Base-by-base conservation (phyloP, 1,140 invertebrate species). In the Ephestia elutella region DNA sequence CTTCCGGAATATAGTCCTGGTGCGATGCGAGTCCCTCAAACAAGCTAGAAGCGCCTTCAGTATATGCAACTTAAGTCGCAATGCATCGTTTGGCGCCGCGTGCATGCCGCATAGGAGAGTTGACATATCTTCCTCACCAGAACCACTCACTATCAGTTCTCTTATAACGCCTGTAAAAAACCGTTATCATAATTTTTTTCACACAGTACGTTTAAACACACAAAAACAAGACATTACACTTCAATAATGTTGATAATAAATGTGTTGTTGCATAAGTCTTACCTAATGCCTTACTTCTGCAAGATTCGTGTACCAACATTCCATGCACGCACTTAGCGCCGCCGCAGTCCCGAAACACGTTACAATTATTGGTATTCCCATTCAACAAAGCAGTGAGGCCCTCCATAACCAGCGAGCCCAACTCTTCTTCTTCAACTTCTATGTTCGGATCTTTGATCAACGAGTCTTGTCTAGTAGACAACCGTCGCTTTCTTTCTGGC, bases 1-100 rank as follows among this genome's bases (percentile, higher is more conserved):
- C 90, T 98, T 99, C 67, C 98, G 92, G 88, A 99, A 99, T 49
- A 98, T 96, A 13, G 97, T 98, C 69, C 98, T 92, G 5, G 97
- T 97, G 63, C 97, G 92, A 89, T 99, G 98, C 61, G 96, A 98
- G 74, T 99, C 98, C 66, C 96, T 92, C 38, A 99, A 90, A 75
- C 97, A 98, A 58, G 93, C 92, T 48, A 98, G 86, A 54, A 99
- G 89, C 54, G 95, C 95, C 88, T 97, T 97, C 15, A 99, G 89
- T 81, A 99, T 97, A 75, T 97, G 95, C 53, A 95, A 94, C 89
- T 98, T 98, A 7, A 98, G 91, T 61, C 93, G 90, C 21, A 97
- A 89, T 49, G 94, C 93, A 61, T 92, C 92, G 15, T 94, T 90
- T 48, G 95, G 92, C 15, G 96, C 94, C 9, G 95, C 94, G 88